Base-by-base conservation (phyloP, 2,888 invertebrate genomes). In the Marronus borbonicus region DNA sequence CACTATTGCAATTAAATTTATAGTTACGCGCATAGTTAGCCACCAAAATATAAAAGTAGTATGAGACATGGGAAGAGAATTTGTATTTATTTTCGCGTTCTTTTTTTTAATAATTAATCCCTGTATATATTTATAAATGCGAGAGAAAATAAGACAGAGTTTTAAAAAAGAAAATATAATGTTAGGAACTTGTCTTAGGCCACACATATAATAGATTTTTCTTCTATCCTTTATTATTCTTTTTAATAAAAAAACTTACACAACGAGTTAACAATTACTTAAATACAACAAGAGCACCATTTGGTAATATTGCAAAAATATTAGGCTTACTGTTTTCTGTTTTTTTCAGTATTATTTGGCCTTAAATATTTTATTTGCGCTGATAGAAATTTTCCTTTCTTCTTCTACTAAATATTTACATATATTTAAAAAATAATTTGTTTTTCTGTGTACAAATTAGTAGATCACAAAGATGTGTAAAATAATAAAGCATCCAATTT, bases 141-240 rank as follows among this genome's bases (percentile, higher is more conserved):
- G 44, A 44, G 10, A 44, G 44, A 44, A 44, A 44, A 44, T 44
- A 44, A 44, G 7, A 55, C 55, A 20, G 17, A 55, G 20, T 44
- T 44, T 44, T 44, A 0, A 44, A 36, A 36, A 24, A 58, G 12
- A 44, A 28, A 44, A 49, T 49, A 44, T 68, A 44, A 39, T 14
- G 39, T 50, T 72, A 78, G 78, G 78, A 78, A 78, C 78, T 78
- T 75, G 55, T 24, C 14, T 39, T n/a, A 65, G 78, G 78, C 78
- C 78, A 76, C 66, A 36, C 55, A 78, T 74, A 69, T 44, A 44
- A 44, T 44, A 44, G 44, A 44, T 44, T 44, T 44, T 12, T 44
- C 12, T 3, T 44, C 44, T 44, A 44, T 44, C 44, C 8, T 44
- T 44, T 44, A 20, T 36, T 31, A 62, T 72, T 50, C 52, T 24